Conservation (phyloP, 2,888 invertebrate species). For the Troides aeacus region DNA sequence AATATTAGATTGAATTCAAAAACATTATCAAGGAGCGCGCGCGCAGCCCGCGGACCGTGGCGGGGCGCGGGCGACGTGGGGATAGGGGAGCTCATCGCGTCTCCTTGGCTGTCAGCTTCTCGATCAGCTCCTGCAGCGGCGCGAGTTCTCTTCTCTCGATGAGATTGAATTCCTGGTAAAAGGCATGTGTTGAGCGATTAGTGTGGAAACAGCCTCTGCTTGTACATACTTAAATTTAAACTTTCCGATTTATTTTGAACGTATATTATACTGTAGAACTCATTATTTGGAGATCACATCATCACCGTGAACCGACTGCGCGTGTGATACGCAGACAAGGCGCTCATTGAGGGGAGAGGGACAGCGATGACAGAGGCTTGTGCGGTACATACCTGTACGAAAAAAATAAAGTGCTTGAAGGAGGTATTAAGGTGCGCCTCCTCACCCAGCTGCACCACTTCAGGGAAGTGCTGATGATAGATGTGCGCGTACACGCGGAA, state of each 20-base stretch:
- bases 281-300: too few relatives aligned
- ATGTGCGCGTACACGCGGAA: slow-evolving; percentile 99
- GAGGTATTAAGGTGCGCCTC: slow-evolving; percentile 99
- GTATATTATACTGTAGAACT: too few relatives aligned
- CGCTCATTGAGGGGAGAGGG: too few relatives aligned
- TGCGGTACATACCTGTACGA: slow-evolving; percentile 86
- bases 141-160: slow-evolving; percentile 98
- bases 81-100: slow-evolving; percentile 82
- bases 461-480: slow-evolving; percentile 99
- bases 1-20: neutral
- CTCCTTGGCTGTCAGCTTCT: slow-evolving; percentile 95
- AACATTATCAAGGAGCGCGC: neutral
- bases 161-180: slow-evolving; percentile 94
- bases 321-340: too few relatives aligned
- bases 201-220: neutral
- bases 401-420: slow-evolving; percentile 99
- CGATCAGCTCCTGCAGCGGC: slow-evolving; percentile 98
- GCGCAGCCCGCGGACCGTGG: neutral
- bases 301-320: too few relatives aligned
- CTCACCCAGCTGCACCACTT: slow-evolving; percentile 98
- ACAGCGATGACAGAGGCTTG: neutral
- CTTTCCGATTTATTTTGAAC: too few relatives aligned
- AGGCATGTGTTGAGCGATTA: neutral
- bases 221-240: too few relatives aligned
- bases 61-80: neutral